Evolutionary conservation across 2,113 vertebrate species (phyloP).

Genomic region (Aptenodytes patagonicus): DNA sequence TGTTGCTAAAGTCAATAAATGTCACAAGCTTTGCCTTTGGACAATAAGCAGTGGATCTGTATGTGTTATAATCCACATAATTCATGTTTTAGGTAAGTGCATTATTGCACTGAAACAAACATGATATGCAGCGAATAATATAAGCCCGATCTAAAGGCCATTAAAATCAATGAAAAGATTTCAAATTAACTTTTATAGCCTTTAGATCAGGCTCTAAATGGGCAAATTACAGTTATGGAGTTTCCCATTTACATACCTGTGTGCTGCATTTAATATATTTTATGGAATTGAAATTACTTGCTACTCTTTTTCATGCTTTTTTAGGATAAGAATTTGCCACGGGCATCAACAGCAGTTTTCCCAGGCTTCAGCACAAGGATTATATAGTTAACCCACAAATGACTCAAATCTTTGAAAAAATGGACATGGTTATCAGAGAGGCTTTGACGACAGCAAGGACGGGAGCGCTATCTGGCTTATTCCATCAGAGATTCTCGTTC

Average conservation of each 20-base stretch:
- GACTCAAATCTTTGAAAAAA: conserved; percentile 23
- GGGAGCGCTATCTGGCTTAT: neutral
- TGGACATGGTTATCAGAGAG: conserved; percentile 34
- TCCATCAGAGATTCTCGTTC: neutral
- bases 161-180: conserved; percentile 67
- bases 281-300: conserved; percentile 63
- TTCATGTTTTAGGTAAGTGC: neutral
- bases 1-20: neutral
- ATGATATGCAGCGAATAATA: neutral
- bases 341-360: conserved; percentile 60
- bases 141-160: conserved; percentile 4
- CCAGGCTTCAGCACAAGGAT: conserved; percentile 41
- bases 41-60: neutral
- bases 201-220: conserved; percentile 57
- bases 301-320: conserved; percentile 54
- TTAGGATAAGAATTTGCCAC: conserved; percentile 59
- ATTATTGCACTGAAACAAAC: conserved; percentile 40
- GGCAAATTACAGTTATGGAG: conserved; percentile 58
- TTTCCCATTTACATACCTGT: conserved; percentile 63
- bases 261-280: conserved; percentile 51
- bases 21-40: neutral
- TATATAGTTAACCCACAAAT: conserved; percentile 47
- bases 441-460: conserved; percentile 23
- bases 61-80: neutral
- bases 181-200: conserved; percentile 61